Base-by-base conservation (phyloP, 2,797 vertebrate species). In the Tinamus major region DNA sequence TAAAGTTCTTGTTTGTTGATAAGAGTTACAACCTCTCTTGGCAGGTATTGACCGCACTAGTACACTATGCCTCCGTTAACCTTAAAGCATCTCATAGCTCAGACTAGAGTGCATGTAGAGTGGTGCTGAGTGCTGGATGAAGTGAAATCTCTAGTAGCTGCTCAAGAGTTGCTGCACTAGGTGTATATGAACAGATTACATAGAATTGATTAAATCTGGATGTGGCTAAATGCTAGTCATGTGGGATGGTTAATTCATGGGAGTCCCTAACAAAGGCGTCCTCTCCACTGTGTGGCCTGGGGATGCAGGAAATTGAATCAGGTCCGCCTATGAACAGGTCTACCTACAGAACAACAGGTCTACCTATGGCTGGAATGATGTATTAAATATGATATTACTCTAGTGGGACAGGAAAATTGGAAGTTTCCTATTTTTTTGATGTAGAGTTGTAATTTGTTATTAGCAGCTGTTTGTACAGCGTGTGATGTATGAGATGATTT, bases 361-460 rank as follows among this genome's bases (percentile, higher is more conserved):
- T 46, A 26, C 17, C 6, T n/a, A 19, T 8, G 24, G 17, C 19
- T 18, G 27, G 14, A 33, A 37, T 1, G 0, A 37, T n/a, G 21
- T 62, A 21, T 10, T 27, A 24, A 1, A 2, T 27, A 11, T 56
- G 5, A 27, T 6, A 0, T 1, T 5, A 17, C 26, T 21, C 13
- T 49, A 37, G 35, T 17, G 31, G 41, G 65, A 51, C n/a, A 26
- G 41, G n/a, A 3, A 10, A 8, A 1, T 8, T 31, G 42, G 18
- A 35, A 77, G 26, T 42, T 49, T 72, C 37, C 8, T 10, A 10
- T 49, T 59, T 51, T 51, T 37, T 26, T 65, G 26, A 21, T 23
- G 31, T 42, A n/a, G 49, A 17, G 20, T 26, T 72, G 61, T 18
- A 26, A 20, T 35, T 17, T 35, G 16, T 26, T 37, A 11, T 37